These are phyloP conservation scores for Neoarius graeffei DNA, from an alignment of 2,113 vertebrate genomes.

Conservation along the genomic window DNA sequence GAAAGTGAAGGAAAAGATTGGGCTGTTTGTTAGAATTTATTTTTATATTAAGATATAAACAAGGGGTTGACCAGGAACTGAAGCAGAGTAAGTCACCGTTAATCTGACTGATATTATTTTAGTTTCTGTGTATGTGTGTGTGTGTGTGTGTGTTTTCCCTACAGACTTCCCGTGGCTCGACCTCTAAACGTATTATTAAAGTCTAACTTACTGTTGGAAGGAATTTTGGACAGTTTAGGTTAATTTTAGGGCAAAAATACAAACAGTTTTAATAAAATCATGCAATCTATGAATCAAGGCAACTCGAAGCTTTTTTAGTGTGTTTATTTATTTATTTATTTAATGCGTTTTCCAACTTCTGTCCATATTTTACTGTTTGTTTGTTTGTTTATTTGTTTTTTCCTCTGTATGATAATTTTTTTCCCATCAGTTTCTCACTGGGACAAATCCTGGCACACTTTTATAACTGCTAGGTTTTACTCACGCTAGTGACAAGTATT, in stretches of 20 bases:
- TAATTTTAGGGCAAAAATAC: background rate
- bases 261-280: background rate
- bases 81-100: background rate
- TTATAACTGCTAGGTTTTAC: background rate
- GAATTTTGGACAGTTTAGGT: background rate
- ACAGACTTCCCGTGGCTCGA: background rate
- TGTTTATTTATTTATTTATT: background rate
- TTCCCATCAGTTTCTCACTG: background rate
- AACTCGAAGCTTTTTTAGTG: background rate
- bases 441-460: background rate
- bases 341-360: background rate
- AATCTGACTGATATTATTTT: background rate
- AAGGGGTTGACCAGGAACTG: background rate
- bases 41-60: background rate
- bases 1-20: background rate
- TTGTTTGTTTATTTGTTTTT: background rate
- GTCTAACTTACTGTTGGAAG: background rate
- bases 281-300: background rate
- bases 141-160: background rate
- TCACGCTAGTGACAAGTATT: background rate
- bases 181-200: slow-evolving; percentile 25
- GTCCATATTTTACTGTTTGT: background rate
- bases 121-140: background rate
- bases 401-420: background rate
- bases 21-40: background rate